Conservation (phyloP, 2,797 vertebrate species). For the Gallinago nigripennis region DNA sequence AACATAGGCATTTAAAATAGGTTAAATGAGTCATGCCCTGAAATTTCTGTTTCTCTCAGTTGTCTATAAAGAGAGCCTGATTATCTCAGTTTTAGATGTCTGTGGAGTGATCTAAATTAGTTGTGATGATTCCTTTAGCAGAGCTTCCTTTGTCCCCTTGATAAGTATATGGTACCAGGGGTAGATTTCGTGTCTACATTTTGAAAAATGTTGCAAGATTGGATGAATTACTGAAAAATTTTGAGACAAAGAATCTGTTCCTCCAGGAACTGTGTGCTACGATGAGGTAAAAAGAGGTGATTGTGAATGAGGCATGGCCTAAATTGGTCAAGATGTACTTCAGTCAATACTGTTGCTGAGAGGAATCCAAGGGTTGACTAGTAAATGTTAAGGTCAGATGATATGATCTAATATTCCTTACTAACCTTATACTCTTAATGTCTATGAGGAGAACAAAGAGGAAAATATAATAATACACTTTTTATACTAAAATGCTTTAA, state of each 20-base stretch:
- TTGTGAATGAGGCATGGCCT: background rate
- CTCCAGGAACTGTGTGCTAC: background rate
- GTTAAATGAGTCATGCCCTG: background rate
- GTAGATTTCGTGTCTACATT: background rate
- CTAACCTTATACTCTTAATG: background rate
- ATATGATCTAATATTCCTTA: background rate
- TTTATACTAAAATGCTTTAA: background rate
- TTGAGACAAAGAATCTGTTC: background rate
- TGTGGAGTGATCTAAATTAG: background rate
- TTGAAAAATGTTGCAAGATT: background rate
- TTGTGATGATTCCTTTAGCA: background rate
- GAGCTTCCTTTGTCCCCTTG: background rate
- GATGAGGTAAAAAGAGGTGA: background rate
- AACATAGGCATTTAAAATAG: background rate
- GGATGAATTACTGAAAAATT: background rate
- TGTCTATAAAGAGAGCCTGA: background rate
- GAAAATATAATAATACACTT: background rate
- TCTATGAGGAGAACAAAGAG: background rate
- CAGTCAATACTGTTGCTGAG: background rate
- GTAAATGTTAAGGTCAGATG: background rate
- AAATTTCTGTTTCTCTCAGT: background rate
- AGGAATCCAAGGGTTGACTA: background rate
- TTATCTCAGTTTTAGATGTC: background rate
- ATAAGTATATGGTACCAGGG: background rate
- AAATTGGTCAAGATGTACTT: background rate